Percentiles rank a stretch among this genome's conserved stretches.
Conservation (phyloP, 2,797 vertebrate genomes). For the Gymnopithys bicolor region DNA sequence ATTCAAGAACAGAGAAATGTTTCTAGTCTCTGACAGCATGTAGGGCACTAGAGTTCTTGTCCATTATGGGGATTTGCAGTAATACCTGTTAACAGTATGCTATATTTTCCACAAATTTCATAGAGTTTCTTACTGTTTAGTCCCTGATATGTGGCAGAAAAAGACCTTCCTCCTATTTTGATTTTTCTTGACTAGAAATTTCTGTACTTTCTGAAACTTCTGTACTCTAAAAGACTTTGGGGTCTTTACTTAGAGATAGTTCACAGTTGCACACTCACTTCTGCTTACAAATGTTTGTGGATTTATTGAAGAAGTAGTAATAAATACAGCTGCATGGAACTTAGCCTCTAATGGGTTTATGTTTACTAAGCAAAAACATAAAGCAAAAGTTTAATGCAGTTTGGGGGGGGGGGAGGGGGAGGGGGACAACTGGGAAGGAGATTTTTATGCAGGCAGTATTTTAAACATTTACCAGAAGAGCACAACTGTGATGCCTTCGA, state of each 20-base stretch:
- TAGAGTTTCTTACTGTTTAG: background rate
- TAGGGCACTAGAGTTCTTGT: background rate
- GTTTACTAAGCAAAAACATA: background rate
- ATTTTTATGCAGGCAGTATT: background rate
- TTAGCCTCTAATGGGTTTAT: background rate
- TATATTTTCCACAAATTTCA: background rate
- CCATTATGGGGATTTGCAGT: background rate
- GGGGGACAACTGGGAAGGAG: background rate
- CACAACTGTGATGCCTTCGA: background rate
- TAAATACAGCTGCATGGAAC: background rate
- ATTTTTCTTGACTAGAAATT: background rate
- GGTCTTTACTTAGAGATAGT: background rate
- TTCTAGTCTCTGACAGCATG: background rate
- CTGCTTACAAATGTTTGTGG: background rate
- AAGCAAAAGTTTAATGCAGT: background rate
- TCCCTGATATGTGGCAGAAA: background rate
- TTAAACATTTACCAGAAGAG: background rate
- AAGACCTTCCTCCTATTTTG: background rate
- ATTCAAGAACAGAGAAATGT: background rate
- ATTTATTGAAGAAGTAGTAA: background rate
- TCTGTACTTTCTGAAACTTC: background rate
- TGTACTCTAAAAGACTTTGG: background rate
- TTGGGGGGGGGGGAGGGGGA: fast-evolving
- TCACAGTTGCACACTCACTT: background rate
- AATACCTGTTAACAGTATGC: background rate